Conservation (phyloP, 2,797 vertebrate species). For the Kryptopterus vitreolus region DNA sequence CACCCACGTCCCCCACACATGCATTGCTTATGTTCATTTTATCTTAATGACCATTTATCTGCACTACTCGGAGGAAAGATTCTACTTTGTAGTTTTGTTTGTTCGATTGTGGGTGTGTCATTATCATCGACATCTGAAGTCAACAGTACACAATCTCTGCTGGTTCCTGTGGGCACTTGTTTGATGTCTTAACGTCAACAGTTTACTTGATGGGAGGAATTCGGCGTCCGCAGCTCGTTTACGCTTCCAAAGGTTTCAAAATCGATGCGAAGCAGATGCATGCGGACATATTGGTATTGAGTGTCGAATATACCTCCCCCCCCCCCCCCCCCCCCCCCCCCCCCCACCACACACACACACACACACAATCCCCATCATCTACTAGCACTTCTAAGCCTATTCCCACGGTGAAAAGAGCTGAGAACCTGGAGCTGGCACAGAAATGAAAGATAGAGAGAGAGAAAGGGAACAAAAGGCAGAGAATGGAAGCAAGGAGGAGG, state of each 20-base stretch:
- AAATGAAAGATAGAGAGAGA: slow-evolving; percentile 49
- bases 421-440: slow-evolving; percentile 51
- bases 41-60: slow-evolving; percentile 46
- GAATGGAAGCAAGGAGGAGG: slow-evolving; percentile 53
- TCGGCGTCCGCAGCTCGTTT: slow-evolving; percentile 19
- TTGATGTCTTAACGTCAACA: slow-evolving; percentile 50
- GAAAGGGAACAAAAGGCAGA: slow-evolving; percentile 44
- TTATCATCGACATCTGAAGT: slow-evolving; percentile 35
- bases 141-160: slow-evolving; percentile 33
- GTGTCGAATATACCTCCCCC: too few species aligned
- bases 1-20: too few species aligned
- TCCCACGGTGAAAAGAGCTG: slow-evolving; percentile 58
- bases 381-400: slow-evolving; percentile 48
- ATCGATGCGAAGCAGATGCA: slow-evolving; percentile 1
- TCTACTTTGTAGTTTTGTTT: slow-evolving; percentile 23
- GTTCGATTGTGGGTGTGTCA: slow-evolving; percentile 39
- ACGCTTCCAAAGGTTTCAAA: slow-evolving; percentile 13
- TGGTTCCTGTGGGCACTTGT: slow-evolving; percentile 54
- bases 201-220: slow-evolving; percentile 49
- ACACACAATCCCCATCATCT: too few species aligned
- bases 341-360: too few species aligned
- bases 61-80: slow-evolving; percentile 32
- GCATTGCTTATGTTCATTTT: slow-evolving; percentile 23
- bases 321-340: too few species aligned
- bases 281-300: slow-evolving; percentile 19